Base-by-base conservation (phyloP, 2,888 invertebrate genomes). In the Cheilosia vulpina region DNA sequence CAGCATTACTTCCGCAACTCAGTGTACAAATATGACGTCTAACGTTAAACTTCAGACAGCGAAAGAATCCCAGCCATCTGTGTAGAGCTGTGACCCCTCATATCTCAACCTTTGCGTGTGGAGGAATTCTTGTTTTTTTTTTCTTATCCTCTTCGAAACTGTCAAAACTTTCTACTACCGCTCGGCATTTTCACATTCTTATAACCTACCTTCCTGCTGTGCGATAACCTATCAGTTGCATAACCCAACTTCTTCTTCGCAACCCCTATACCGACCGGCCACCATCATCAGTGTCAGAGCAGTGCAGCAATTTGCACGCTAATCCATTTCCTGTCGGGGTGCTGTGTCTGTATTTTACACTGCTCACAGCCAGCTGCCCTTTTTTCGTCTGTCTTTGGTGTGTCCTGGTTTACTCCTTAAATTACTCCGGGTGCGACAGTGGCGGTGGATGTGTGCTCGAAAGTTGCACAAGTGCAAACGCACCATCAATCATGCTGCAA, bases 261-360 rank as follows among this genome's bases (percentile, higher is more conserved):
- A 52, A 38, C 38, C 50, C 47, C 50, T 7, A 45, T 57, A n/a
- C 38, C 72, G 41, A 71, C 53, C 72, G 15, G 34, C 58, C 58
- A 50, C 11, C 60, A 66, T 76, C 80, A 80, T 80, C 85, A 84
- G 79, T 84, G 79, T 84, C 84, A 81, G 71, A 68, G 66, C 76
- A 76, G 72, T 68, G 71, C 66, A 72, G 76, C 80, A 85, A 85
- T 85, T 85, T 85, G 85, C 80, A 85, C 80, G 85, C 85, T 85
- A 85, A 80, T 85, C 85, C 85, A 72, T 85, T 85, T 76, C 85
- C 76, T 85, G 80, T 85, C 80, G 76, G 38, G 60, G 41, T 45
- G 47, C 63, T 73, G 50, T 62, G 47, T 63, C 58, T 84, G 79
- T 79, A 69, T 69, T 79, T 80, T 76, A 72, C 71, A 76, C 55